Evolutionary conservation across 2,113 vertebrate species (phyloP).

Genomic region (Bubo blakistoni): DNA sequence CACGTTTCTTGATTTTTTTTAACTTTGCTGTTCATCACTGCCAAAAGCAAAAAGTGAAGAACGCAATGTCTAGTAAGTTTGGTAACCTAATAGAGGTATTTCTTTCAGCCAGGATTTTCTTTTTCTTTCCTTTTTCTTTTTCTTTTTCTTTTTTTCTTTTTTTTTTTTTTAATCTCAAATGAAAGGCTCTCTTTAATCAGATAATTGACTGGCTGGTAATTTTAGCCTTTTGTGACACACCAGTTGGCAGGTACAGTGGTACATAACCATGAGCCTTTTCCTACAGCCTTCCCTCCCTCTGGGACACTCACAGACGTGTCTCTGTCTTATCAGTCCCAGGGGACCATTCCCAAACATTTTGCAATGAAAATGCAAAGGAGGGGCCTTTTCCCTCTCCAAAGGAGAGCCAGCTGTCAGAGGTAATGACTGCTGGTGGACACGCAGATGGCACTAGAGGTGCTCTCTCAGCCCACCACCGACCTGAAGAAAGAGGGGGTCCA

Average conservation of each 20-base stretch:
- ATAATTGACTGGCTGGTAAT: conserved; percentile 80
- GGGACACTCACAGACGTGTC: conserved; percentile 74
- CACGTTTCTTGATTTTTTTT: neutral
- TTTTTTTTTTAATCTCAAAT: conserved; percentile 52
- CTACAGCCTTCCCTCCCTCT: conserved; percentile 50
- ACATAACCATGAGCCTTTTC: conserved; percentile 69
- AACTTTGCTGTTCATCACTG: conserved; percentile 46
- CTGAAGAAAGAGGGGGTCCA: conserved; percentile 23
- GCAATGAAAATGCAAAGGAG: conserved; percentile 53
- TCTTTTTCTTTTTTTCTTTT: neutral
- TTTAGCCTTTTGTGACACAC: conserved; percentile 85
- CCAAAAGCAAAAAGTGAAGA: conserved; percentile 37
- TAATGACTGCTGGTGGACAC: conserved; percentile 19
- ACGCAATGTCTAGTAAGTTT: neutral
- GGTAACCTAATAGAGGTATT: conserved; percentile 68
- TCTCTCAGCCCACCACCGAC: conserved; percentile 10
- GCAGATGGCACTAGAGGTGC: conserved; percentile 75
- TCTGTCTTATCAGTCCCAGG: conserved; percentile 72
- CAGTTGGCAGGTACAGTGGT: conserved; percentile 88
- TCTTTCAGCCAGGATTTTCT: conserved; percentile 67
- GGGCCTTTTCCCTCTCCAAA: neutral
- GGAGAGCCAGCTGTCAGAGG: conserved; percentile 74
- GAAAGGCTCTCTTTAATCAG: conserved; percentile 84
- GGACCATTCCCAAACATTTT: conserved; percentile 56
- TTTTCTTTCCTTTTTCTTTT: neutral